A percentile compares a stretch with the other conserved stretches of the same genome.
Conservation (phyloP, 2,888 invertebrate species). For the Thymelicus lineola region DNA sequence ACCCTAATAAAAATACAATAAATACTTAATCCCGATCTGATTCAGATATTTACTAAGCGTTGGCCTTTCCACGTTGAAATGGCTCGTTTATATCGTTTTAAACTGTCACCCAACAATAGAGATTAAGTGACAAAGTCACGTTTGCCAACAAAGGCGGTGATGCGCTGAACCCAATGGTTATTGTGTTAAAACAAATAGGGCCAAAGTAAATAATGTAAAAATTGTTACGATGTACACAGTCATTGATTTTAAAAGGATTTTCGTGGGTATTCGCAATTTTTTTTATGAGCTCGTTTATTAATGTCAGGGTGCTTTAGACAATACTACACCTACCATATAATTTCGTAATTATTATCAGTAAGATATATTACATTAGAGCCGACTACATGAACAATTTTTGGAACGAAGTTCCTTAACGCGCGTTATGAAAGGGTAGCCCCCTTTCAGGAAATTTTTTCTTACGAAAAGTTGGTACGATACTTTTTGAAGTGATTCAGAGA, state of each 20-base stretch:
- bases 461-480: too few species aligned
- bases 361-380: too few species aligned
- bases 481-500: too few species aligned
- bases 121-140: slow-evolving; percentile 31
- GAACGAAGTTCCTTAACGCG: too few species aligned
- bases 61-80: too few species aligned
- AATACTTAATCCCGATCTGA: not conserved
- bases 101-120: slow-evolving; percentile 36
- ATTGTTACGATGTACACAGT: slow-evolving; percentile 1
- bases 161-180: slow-evolving; percentile 9
- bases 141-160: slow-evolving; percentile 19
- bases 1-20: not conserved
- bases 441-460: too few species aligned
- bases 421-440: too few species aligned
- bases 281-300: slow-evolving; percentile 13
- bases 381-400: too few species aligned
- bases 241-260: slow-evolving; percentile 11
- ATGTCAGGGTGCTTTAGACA: too few species aligned
- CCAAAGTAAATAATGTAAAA: slow-evolving; percentile 5
- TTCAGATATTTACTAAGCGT: too few species aligned
- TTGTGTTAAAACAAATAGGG: slow-evolving; percentile 29
- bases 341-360: not conserved
- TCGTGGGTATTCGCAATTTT: slow-evolving; percentile 19
- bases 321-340: not conserved
- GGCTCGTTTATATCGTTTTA: slow-evolving; percentile 39